phyloP scores from a whole-genome alignment of 2,113 vertebrate genomes.

The Microtus richardsoni region DNA sequence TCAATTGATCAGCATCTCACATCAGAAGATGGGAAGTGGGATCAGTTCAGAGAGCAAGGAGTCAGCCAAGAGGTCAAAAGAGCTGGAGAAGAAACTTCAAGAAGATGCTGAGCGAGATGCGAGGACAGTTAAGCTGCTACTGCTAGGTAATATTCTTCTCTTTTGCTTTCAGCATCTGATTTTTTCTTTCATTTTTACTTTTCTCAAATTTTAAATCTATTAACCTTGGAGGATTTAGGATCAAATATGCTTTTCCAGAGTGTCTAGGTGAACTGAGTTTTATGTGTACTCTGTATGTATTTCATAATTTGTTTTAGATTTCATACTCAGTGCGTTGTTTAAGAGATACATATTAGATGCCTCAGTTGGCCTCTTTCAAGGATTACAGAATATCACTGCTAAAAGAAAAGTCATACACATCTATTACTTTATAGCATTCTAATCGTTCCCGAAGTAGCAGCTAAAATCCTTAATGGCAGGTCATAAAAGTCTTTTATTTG shows the following conservation, averaged over 20 bases:
- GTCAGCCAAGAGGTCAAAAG: conserved; percentile 84
- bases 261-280: not conserved
- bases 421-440: not conserved
- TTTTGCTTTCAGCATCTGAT: not conserved
- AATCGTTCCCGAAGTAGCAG: not conserved
- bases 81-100: conserved; percentile 88
- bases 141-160: conserved; percentile 84
- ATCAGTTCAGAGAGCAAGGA: conserved; percentile 87
- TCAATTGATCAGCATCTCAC: not conserved
- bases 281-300: not conserved
- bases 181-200: not conserved
- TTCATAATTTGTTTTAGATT: not conserved
- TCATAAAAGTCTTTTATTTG: not conserved
- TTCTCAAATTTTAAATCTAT: not conserved
- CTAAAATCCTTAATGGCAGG: not conserved
- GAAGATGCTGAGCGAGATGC: conserved; percentile 88
- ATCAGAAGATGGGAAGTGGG: conserved; percentile 83
- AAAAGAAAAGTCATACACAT: not conserved
- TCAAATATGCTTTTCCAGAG: not conserved
- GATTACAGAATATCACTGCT: not conserved
- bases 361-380: not conserved
- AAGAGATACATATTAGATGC: not conserved
- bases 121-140: conserved; percentile 87
- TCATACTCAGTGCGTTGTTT: not conserved
- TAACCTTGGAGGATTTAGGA: not conserved